phyloP scores from a whole-genome alignment of 2,113 vertebrate genomes.

The Scortum barcoo region DNA sequence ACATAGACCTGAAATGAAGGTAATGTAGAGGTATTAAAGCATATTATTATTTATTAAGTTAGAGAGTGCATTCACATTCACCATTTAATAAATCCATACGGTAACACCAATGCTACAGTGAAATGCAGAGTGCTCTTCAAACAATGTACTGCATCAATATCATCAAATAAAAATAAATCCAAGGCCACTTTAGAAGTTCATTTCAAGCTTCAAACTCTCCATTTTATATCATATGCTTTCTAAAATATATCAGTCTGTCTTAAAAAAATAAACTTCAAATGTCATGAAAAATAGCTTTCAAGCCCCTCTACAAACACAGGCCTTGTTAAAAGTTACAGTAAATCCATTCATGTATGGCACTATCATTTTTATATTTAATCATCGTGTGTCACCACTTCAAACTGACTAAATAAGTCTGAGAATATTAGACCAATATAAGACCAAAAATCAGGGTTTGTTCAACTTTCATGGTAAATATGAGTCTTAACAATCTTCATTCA shows the following conservation, averaged over 20 bases:
- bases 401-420: background rate
- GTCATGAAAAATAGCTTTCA: slow-evolving; percentile 51
- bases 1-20: background rate
- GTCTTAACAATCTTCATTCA: slow-evolving; percentile 16
- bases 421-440: slow-evolving; percentile 14
- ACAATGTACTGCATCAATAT: slow-evolving; percentile 22
- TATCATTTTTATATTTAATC: slow-evolving; percentile 28
- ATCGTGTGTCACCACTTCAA: slow-evolving; percentile 26
- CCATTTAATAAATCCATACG: slow-evolving; percentile 53
- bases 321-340: slow-evolving; percentile 50
- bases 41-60: slow-evolving; percentile 29
- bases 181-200: slow-evolving; percentile 59
- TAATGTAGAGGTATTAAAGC: background rate
- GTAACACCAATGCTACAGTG: slow-evolving; percentile 42
- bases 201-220: slow-evolving; percentile 24
- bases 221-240: slow-evolving; percentile 41
- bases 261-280: slow-evolving; percentile 74
- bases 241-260: slow-evolving; percentile 64
- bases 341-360: slow-evolving; percentile 57
- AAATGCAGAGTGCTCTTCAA: slow-evolving; percentile 43
- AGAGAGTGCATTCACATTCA: slow-evolving; percentile 42
- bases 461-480: slow-evolving; percentile 19
- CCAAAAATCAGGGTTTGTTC: background rate
- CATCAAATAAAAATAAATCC: slow-evolving; percentile 41
- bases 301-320: slow-evolving; percentile 30